A percentile compares a stretch with the other conserved stretches of the same genome.
Conservation (phyloP, 2,888 invertebrate genomes). For the Nudaria mundana region DNA sequence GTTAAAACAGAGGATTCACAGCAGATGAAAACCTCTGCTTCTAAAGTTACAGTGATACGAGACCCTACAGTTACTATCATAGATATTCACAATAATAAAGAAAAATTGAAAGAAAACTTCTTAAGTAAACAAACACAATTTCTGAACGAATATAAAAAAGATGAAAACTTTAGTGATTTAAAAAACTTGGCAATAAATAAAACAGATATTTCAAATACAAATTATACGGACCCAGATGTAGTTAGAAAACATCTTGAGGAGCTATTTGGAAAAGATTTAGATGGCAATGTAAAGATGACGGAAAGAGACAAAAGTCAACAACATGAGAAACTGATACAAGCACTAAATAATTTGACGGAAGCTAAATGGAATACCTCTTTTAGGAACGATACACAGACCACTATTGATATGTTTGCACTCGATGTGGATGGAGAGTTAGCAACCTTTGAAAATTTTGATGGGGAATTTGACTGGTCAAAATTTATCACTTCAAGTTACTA, state of each 20-base stretch:
- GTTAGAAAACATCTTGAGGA: background rate
- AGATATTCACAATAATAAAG: background rate
- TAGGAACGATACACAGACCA: background rate
- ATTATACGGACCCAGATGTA: background rate
- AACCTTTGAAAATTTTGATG: conserved; percentile 1
- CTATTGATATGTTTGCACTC: background rate
- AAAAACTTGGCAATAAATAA: background rate
- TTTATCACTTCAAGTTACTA: conserved; percentile 1
- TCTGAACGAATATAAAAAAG: background rate
- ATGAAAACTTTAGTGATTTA: background rate
- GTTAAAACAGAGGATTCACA: no score
- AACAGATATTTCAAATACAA: background rate
- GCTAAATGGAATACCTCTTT: background rate
- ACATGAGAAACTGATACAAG: background rate
- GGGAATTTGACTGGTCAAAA: conserved; percentile 2
- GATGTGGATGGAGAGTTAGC: background rate
- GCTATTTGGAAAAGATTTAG: background rate
- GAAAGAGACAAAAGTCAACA: background rate
- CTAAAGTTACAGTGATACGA: background rate
- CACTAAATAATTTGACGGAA: no score
- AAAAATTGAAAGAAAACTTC: background rate
- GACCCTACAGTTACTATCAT: background rate
- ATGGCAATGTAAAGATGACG: background rate
- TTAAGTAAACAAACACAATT: background rate
- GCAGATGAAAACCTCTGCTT: background rate